Base-by-base conservation (phyloP, 2,797 vertebrate species). In the Melanotaenia pygmaea region DNA sequence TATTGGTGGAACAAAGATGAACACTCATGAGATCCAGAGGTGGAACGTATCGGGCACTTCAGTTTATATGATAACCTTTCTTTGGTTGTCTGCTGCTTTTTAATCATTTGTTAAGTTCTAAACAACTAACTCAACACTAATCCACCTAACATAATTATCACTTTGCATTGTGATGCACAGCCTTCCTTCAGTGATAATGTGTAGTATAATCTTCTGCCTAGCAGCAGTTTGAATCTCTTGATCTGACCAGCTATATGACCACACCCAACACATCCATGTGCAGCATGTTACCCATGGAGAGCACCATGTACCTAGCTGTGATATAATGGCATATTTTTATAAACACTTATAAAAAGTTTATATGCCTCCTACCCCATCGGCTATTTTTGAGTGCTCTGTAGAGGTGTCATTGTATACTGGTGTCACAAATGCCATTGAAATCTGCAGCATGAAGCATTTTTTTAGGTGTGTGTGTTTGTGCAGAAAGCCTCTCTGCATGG, bases 251-350 rank as follows among this genome's bases (percentile, higher is more conserved):
- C 80, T 80, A 18, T 56, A 60, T 24, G 74, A 68, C 85, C 82
- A 82, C 84, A 88, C 85, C 84, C 85, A 86, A 65, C 79, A 86
- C 82, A 82, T 87, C 64, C 68, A 70, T 82, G 74, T 54, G 47
- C 81, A 24, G 56, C 67, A 65, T 26, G 56, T 89, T 90, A 85
- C 83, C 89, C 91, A 90, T 89, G 80, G 85, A 70, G 76, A 92
- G 73, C 18, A 72, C 51, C 63, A 56, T 73, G 35, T 85, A 79
- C 56, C 13, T 20, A 50, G 54, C 60, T 32, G 45, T 64, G 20
- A 26, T 67, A 66, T 74, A 47, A 81, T 67, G 38, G 64, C 69
- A 63, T 83, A 34, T 57, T 14, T 38, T 65, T 59, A 65, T 47
- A 51, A 67, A 81, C 8, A 18, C 24, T 3, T 59, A 63, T 47